Evolutionary conservation across 2,113 vertebrate species (phyloP).

Genomic region (Isichthys henryi): DNA sequence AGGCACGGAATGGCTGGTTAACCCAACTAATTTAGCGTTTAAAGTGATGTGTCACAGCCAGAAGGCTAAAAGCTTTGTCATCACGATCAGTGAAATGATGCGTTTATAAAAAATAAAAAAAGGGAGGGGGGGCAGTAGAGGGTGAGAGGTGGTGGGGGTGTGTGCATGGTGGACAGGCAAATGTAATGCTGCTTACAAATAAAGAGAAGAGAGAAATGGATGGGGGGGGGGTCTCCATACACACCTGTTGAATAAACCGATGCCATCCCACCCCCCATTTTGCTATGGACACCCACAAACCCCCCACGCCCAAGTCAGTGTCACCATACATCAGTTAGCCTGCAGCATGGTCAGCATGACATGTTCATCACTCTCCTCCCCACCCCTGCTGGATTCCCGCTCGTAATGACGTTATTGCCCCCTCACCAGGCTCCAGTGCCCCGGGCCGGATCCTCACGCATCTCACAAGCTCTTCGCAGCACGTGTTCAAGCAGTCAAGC

Average conservation of each 20-base stretch:
- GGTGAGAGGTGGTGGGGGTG: not conserved
- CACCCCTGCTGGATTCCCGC: not conserved
- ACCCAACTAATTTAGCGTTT: not conserved
- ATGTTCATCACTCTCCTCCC: not conserved
- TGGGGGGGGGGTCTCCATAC: not conserved
- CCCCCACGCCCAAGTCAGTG: not conserved
- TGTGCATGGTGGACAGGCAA: not conserved
- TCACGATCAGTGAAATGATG: not conserved
- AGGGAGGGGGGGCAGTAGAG: not conserved
- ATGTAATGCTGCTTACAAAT: not conserved
- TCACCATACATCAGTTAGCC: too few relatives aligned
- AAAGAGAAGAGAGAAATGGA: not conserved
- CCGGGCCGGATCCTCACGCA: not conserved
- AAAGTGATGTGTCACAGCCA: not conserved
- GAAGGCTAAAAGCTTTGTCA: not conserved
- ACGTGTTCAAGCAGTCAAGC: not conserved
- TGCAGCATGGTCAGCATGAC: not conserved
- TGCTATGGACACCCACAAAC: too few relatives aligned
- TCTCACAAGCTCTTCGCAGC: not conserved
- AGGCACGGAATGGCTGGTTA: not conserved
- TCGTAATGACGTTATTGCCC: not conserved
- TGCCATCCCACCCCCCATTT: too few relatives aligned
- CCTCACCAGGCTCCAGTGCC: not conserved
- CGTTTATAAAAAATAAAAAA: not conserved
- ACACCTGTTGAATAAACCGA: too few relatives aligned